Evolutionary conservation across 1,140 invertebrate genomes (phyloP), one percentile per base, ranked within the genome.

Genomic region (Arion vulgaris): DNA sequence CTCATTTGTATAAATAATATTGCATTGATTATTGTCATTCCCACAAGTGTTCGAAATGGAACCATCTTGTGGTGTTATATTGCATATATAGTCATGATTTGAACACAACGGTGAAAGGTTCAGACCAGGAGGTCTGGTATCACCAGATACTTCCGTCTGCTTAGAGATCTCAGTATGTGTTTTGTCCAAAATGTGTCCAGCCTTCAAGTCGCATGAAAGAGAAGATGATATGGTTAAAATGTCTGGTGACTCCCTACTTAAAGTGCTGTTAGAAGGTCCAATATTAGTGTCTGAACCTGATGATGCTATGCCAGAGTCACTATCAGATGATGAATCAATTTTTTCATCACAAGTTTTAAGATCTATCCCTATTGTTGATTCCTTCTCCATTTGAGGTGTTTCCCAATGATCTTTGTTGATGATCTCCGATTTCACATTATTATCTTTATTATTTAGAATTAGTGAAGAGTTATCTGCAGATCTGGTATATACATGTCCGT

Each of bases 271-370:
- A 23, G 7, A 26, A 57, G 32, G 4, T 34, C 68, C 68, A 71
- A 71, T 34, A 71, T 74, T 74, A 7, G 62, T 51, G 41, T 86
- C 85, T n/a, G 80, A 82, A 19, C 75, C 76, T 38, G 73, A 74
- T 11, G 83, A 83, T 36, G 49, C 71, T 23, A 86, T 81, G 2
- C 85, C 85, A 15, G 85, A 86, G 72, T 86, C 85, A 57, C 75
- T 84, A 39, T 86, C 85, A 28, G 85, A 86, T 0, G 79, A 45
- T 19, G 51, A 74, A 32, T 86, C 83, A 26, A 49, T 57, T 49
- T 83, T 82, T n/a, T 86, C 84, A 7, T 83, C 72, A 15, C 69
- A 66, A 19, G 78, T 62, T 57, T 73, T 80, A 19, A 0, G 28
- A 53, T n/a, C 51, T 77, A 2, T 51, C 23, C 9, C 11, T 57